Conservation (phyloP, 1,140 invertebrate species). For the Mesaphorura yosii region DNA sequence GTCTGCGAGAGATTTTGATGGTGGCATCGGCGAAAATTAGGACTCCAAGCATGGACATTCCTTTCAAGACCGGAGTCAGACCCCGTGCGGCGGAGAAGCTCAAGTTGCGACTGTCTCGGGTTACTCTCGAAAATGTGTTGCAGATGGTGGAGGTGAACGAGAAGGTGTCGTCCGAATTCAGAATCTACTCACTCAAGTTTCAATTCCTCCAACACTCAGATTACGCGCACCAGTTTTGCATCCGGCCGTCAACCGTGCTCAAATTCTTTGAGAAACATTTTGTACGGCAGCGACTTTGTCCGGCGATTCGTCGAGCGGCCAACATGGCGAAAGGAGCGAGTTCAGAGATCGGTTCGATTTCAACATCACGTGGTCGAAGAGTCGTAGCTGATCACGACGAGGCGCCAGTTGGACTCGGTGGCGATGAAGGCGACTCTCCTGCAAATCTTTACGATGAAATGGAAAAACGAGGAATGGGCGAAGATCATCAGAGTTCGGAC, state of each 20-base stretch:
- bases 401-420: slow-evolving; percentile 36
- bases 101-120: slow-evolving; percentile 56
- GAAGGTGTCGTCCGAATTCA: slow-evolving; percentile 33
- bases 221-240: slow-evolving; percentile 56
- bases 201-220: slow-evolving; percentile 57
- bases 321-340: slow-evolving; percentile 52
- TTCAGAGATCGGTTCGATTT: slow-evolving; percentile 1
- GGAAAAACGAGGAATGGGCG: slow-evolving; percentile 36
- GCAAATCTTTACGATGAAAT: slow-evolving; percentile 34
- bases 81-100: slow-evolving; percentile 54
- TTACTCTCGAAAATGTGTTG: slow-evolving; percentile 64
- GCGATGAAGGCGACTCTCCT: slow-evolving; percentile 34
- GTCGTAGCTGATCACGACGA: neutral
- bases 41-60: slow-evolving; percentile 92
- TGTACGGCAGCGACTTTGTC: slow-evolving; percentile 7
- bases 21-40: slow-evolving; percentile 81
- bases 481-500: slow-evolving; percentile 48
- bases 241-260: slow-evolving; percentile 54
- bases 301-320: slow-evolving; percentile 48
- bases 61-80: slow-evolving; percentile 44
- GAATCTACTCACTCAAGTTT: slow-evolving; percentile 39
- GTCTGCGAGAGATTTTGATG: slow-evolving; percentile 94
- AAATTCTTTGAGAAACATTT: slow-evolving; percentile 37
- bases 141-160: slow-evolving; percentile 57
- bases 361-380: slow-evolving; percentile 6